Base-by-base conservation (phyloP, 2,113 vertebrate genomes). In the Barnardius zonarius region DNA sequence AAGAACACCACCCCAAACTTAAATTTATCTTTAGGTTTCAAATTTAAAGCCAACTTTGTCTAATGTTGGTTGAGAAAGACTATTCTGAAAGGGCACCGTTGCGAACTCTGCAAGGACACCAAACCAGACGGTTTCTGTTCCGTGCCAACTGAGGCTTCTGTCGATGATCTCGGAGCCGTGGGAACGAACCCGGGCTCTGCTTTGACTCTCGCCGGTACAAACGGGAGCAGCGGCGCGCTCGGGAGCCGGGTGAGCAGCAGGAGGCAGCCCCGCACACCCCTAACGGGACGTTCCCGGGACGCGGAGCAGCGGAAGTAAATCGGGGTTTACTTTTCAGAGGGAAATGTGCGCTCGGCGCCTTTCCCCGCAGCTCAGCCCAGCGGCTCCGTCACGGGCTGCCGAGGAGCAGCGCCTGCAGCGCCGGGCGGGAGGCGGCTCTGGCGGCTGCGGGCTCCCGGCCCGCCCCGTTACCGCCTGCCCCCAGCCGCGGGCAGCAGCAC, bases 111-210 rank as follows among this genome's bases (percentile, higher is more conserved):
- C 54, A n/a, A 14, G 2, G 11, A 33, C 59, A 8, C 30, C 41
- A 17, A 48, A 37, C 9, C 17, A 10, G 23, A 49, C 9, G 5
- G 14, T 54, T 68, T 49, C 41, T 5, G 10, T 17, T 55, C 28
- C 4, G 9, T 16, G 2, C 2, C 9, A 0, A 0, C 11, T 1
- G 8, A 41, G 62, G 44, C 27, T 69, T 27, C 8, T 16, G 35
- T 3, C 8, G 37, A 4, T 24, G 51, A 37, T 17, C 44, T 24
- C 2, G 54, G 44, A 20, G 3, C 17, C 43, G 13, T 0, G 57
- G 59, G 35, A 30, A 39, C 0, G 74, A 17, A 4, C 51, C 70
- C 1, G 41, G 10, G 37, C 5, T 25, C 13, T 16, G 28, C 76
- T 19, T 49, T 18, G 0, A 5, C 41, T 24, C 16, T 2, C 1